Base-by-base conservation (phyloP, 2,888 invertebrate genomes). In the Troglohyphantes excavatus region DNA sequence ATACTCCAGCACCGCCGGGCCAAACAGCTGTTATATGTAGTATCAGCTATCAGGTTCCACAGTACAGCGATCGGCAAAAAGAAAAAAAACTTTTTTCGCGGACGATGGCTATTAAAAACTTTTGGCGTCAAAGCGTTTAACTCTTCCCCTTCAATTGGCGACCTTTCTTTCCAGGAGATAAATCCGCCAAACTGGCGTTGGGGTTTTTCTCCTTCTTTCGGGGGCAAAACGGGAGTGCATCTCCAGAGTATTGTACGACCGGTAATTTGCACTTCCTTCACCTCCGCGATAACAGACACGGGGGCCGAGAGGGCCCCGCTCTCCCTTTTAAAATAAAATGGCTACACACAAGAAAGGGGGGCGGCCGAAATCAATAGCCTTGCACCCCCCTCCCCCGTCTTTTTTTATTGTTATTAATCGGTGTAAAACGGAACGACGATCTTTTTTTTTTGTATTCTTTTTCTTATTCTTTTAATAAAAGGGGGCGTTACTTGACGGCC, bases 231-330 rank as follows among this genome's bases (percentile, higher is more conserved):
- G 19, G 63, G 46, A 21, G 46, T 63, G 73, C 61, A 61, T 82
- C 72, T 72, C 53, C 23, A 33, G 70, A 82, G 83, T 83, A 83
- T 83, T 83, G 83, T 83, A 83, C 63, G 83, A 73, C 73, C 83
- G 83, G 83, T 83, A 83, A 83, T 83, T 83, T 83, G 83, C 83
- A 75, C 83, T 83, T 83, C 73, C 83, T 73, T 65, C 83, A 82
- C 82, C 82, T 63, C 46, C 53, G 39, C 70, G 72, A 82, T 82
- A 82, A 82, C 82, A 70, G 81, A 81, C 81, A 81, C 33, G 33
- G 33, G 53, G 53, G 53, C n/a, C n/a, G n/a, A n/a, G n/a, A n/a
- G 3, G 33, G 59, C 53, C 33, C 39, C 39, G 39, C 46, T 53
- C 43, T 26, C 59, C 39, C 70, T 82, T 73, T 83, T 83, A 83